phyloP scores from a whole-genome alignment of 2,888 invertebrate genomes.

The Sinopyrophorus schimmeli region DNA sequence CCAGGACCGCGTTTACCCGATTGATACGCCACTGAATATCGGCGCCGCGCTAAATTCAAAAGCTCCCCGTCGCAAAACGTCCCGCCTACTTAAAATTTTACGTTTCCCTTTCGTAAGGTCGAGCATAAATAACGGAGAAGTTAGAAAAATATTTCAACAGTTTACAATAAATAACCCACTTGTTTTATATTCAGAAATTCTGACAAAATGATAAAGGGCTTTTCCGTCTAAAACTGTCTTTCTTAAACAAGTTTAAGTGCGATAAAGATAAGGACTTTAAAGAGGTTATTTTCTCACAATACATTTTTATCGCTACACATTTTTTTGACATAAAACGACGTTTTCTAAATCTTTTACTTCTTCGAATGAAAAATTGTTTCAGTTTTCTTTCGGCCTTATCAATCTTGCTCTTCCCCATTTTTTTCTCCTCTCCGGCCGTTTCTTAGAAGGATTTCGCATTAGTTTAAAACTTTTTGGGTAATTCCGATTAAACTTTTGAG shows the following conservation, averaged over 20 bases:
- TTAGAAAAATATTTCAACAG: too few relatives aligned
- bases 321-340: constrained; percentile 31
- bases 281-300: constrained; percentile 33
- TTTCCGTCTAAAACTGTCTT: constrained; percentile 39
- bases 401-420: constrained; percentile 19
- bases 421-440: too few relatives aligned
- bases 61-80: too few relatives aligned
- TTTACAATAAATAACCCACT: constrained; percentile 34
- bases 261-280: constrained; percentile 39
- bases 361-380: constrained; percentile 31
- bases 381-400: constrained; percentile 26
- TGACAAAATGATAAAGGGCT: constrained; percentile 40
- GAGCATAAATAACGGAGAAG: too few relatives aligned
- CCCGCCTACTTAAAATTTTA: too few relatives aligned
- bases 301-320: constrained; percentile 33
- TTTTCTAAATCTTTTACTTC: constrained; percentile 32
- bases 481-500: too few relatives aligned
- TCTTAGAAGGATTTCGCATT: constrained; percentile 10
- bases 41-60: too few relatives aligned
- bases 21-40: too few relatives aligned
- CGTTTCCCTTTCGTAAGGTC: too few relatives aligned
- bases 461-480: background rate
- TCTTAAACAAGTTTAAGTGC: constrained; percentile 42
- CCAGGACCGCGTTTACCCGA: too few relatives aligned
- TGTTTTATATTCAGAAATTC: constrained; percentile 33